These are phyloP conservation scores for Auanema sp. DNA, from an alignment of 2,888 invertebrate genomes.

Conservation along the genomic window DNA sequence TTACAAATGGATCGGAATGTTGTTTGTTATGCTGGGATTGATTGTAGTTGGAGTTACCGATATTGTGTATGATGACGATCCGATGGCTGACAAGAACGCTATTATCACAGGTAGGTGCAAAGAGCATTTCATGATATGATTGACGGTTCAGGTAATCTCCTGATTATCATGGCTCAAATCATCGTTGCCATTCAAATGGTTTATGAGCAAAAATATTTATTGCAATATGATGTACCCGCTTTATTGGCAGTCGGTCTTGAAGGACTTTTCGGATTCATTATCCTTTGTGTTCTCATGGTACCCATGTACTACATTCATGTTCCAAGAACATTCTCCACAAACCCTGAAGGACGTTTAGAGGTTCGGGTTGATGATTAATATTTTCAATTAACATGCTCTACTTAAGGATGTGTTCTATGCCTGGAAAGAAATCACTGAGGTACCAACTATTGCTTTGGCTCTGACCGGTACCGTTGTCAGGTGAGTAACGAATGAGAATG, in stretches of 20 bases:
- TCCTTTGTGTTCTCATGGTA: conserved; percentile 70
- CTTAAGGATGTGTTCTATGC: conserved; percentile 82
- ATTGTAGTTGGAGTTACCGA: conserved; percentile 54
- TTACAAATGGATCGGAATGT: conserved; percentile 68
- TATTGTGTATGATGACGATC: conserved; percentile 62
- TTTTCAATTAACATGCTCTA: not conserved
- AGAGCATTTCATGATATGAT: not conserved
- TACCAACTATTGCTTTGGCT: conserved; percentile 72
- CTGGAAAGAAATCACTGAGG: conserved; percentile 78
- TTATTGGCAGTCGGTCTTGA: conserved; percentile 92
- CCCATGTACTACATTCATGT: conserved; percentile 81
- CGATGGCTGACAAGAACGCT: conserved; percentile 70
- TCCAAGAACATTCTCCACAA: conserved; percentile 77
- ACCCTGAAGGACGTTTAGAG: conserved; percentile 68
- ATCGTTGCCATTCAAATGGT: conserved; percentile 88
- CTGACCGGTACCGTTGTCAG: conserved; percentile 70
- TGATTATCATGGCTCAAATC: conserved; percentile 74
- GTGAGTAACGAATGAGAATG: no score
- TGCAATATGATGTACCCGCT: conserved; percentile 82
- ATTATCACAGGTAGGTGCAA: conserved; percentile 70
- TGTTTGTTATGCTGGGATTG: conserved; percentile 65
- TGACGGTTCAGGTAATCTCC: conserved; percentile 67
- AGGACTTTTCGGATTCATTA: conserved; percentile 67
- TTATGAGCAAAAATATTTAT: conserved; percentile 84
- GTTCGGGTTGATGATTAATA: not conserved